Conservation (phyloP, 2,797 vertebrate species). For the Centropyge bicolor region DNA sequence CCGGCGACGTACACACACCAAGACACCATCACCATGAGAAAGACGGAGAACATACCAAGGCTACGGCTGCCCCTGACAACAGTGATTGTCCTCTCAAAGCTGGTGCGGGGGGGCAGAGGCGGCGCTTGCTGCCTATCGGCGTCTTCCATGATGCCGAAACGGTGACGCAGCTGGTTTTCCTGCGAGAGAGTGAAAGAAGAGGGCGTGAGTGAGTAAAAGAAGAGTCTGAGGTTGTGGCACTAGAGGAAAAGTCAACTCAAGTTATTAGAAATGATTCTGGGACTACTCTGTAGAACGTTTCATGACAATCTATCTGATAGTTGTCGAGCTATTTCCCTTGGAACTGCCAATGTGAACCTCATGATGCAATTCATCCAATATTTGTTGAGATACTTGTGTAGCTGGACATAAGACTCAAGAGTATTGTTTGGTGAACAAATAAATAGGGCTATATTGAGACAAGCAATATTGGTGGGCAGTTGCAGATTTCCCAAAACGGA, state of each 20-base stretch:
- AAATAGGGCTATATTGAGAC: neutral
- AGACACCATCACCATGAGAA: conserved; percentile 81
- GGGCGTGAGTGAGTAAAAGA: neutral
- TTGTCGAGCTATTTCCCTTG: neutral
- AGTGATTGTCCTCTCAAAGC: conserved; percentile 91
- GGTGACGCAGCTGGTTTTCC: conserved; percentile 81
- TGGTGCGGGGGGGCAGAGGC: conserved; percentile 76
- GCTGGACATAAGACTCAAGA: neutral
- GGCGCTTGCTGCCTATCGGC: conserved; percentile 57
- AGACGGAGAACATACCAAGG: conserved; percentile 91
- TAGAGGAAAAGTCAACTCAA: neutral
- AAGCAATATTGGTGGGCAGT: neutral
- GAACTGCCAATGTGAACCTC: neutral
- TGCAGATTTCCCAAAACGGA: neutral
- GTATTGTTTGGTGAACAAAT: neutral
- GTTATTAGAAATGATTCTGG: neutral
- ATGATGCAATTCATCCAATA: neutral
- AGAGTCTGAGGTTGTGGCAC: neutral
- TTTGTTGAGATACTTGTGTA: neutral
- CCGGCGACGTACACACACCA: conserved; percentile 82
- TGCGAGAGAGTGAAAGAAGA: conserved; percentile 59
- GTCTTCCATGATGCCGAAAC: conserved; percentile 76
- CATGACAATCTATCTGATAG: neutral
- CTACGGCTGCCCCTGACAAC: conserved; percentile 96
- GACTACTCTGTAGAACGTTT: neutral